Conservation (phyloP, 2,113 vertebrate genomes). For the Turdus rufiventris region DNA sequence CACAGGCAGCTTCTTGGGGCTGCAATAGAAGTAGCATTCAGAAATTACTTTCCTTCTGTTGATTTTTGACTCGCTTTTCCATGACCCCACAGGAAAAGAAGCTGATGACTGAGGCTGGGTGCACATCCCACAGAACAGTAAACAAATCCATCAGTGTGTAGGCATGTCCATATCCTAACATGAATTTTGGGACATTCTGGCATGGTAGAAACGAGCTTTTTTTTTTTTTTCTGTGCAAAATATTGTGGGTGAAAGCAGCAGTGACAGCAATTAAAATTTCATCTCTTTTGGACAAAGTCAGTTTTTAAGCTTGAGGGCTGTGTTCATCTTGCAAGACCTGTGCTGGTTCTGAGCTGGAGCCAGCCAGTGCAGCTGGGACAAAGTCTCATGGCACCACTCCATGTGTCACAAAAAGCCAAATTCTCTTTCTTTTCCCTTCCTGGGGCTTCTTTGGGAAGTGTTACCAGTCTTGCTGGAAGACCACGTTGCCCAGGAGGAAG, state of each 20-base stretch:
- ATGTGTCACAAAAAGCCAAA: neutral
- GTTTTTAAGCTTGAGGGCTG: neutral
- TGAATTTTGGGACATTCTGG: neutral
- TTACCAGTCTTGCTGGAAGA: neutral
- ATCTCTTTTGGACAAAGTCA: neutral
- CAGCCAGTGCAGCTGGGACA: neutral
- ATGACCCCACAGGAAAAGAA: neutral
- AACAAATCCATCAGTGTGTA: neutral
- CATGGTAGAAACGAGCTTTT: neutral
- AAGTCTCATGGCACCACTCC: neutral
- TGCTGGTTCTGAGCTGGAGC: neutral
- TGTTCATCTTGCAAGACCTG: fast-evolving
- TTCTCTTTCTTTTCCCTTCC: neutral
- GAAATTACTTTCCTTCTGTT: neutral
- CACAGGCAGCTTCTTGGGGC: neutral
- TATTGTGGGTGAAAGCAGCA: neutral
- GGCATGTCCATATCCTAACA: neutral
- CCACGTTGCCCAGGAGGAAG: fast-evolving
- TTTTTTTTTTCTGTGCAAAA: neutral
- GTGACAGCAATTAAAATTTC: neutral
- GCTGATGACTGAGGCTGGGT: neutral
- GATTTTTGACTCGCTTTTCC: neutral
- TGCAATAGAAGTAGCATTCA: neutral
- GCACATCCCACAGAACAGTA: neutral
- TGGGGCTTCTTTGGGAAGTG: neutral